phyloP scores from a whole-genome alignment of 2,113 vertebrate genomes.

The Gallinago media region DNA sequence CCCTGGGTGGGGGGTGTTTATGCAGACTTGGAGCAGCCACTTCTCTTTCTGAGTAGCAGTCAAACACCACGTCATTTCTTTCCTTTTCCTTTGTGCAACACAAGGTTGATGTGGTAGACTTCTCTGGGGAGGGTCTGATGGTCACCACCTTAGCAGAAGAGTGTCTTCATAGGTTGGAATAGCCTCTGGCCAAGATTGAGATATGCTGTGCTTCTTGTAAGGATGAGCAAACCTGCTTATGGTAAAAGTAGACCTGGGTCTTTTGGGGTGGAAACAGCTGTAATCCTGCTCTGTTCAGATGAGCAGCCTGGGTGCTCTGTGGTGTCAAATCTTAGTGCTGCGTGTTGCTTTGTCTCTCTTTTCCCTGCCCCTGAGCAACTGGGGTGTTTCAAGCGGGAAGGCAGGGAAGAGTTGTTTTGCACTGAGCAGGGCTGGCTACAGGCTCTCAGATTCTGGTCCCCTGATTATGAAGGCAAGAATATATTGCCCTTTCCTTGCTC shows the following conservation, averaged over 20 bases:
- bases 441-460: background rate
- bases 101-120: fast-evolving
- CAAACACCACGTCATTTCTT: background rate
- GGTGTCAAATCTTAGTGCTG: background rate
- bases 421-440: background rate
- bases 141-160: background rate
- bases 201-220: background rate
- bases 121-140: background rate
- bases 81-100: background rate
- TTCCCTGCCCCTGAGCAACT: background rate
- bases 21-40: background rate
- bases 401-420: background rate
- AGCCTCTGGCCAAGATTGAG: background rate
- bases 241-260: background rate
- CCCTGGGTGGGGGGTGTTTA: fast-evolving
- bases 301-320: background rate
- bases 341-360: background rate
- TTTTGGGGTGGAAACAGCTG: background rate
- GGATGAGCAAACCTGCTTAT: background rate
- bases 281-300: background rate
- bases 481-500: background rate
- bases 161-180: background rate
- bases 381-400: background rate
- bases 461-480: background rate
- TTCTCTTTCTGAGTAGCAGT: background rate